These are phyloP conservation scores for Planococcus citri DNA, from an alignment of 1,140 invertebrate genomes.

Conservation along the genomic window DNA sequence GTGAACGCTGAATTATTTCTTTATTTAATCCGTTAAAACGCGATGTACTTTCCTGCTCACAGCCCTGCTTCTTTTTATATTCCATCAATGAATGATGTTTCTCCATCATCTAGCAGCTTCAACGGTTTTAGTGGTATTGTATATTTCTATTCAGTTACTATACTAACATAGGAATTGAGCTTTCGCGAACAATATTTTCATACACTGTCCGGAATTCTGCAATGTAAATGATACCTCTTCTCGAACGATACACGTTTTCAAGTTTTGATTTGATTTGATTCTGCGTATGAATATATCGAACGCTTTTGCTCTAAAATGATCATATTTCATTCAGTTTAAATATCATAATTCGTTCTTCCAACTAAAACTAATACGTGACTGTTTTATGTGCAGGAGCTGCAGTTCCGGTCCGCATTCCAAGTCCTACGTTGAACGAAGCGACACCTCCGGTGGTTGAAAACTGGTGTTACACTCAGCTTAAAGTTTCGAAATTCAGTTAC, in stretches of 20 bases:
- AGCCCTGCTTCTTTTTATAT: not conserved
- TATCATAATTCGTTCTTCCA: too few relatives aligned
- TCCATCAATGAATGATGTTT: not conserved
- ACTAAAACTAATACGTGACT: not conserved
- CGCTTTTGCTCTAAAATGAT: not conserved
- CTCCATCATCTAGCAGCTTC: constrained; percentile 5
- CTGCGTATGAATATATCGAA: not conserved
- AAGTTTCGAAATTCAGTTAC: constrained; percentile 99
- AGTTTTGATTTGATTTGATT: not conserved
- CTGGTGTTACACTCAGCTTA: constrained; percentile 55
- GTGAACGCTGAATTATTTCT: not conserved
- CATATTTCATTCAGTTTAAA: not conserved
- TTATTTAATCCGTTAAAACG: not conserved
- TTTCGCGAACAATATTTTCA: too few relatives aligned
- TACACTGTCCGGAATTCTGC: too few relatives aligned
- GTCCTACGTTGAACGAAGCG: not conserved
- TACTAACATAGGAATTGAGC: not conserved
- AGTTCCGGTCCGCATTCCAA: not conserved
- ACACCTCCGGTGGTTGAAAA: not conserved
- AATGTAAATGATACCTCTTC: not conserved
- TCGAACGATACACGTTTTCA: not conserved
- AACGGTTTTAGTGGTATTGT: not conserved
- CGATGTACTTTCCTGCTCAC: not conserved
- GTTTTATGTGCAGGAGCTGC: not conserved
- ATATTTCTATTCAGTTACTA: not conserved